These are phyloP conservation scores for Mormyrus lacerda DNA, from an alignment of 2,113 vertebrate genomes.

Conservation along the genomic window DNA sequence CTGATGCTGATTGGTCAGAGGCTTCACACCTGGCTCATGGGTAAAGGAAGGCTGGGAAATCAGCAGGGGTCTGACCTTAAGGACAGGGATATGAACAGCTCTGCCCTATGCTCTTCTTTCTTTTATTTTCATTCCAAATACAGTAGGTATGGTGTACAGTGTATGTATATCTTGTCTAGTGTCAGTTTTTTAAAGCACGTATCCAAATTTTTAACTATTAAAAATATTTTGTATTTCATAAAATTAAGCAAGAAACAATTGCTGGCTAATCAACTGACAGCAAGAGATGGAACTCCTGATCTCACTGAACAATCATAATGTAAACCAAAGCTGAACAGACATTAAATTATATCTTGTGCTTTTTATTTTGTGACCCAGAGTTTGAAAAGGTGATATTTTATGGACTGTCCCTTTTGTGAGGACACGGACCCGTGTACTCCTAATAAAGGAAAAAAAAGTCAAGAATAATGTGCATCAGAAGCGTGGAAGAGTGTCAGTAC, in stretches of 20 bases:
- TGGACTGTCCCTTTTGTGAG: conserved; percentile 4
- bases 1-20: background rate
- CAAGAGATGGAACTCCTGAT: background rate
- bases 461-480: conserved; percentile 7
- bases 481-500: background rate
- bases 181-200: background rate
- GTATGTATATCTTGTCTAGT: background rate
- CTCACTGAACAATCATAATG: background rate
- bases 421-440: conserved; percentile 5
- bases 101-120: background rate
- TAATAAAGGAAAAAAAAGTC: conserved; percentile 5
- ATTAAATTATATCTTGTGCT: background rate
- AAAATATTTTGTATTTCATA: background rate
- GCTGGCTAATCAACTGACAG: no score
- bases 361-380: background rate
- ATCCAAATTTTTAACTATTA: background rate
- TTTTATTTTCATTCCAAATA: background rate
- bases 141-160: background rate
- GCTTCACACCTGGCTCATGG: background rate
- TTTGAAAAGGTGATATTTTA: conserved; percentile 18
- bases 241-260: no score
- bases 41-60: background rate
- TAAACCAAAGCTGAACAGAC: background rate
- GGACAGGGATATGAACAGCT: background rate
- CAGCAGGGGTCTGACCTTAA: background rate